Percentiles rank a stretch among this genome's conserved stretches.
Evolutionary conservation across 2,113 vertebrate species (phyloP).

Genomic region (Mus pahari): DNA sequence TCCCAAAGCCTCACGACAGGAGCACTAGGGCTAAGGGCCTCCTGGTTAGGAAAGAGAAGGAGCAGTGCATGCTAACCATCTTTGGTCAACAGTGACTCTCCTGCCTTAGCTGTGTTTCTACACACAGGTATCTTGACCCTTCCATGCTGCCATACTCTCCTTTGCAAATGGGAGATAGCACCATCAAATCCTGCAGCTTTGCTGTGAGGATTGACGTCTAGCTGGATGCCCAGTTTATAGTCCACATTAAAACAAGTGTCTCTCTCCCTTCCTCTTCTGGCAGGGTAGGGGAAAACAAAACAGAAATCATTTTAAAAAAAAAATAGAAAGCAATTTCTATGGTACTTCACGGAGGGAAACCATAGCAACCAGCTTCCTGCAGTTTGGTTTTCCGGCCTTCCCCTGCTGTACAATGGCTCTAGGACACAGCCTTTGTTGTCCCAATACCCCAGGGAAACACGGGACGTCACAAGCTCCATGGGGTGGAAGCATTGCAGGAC

Average conservation of each 20-base stretch:
- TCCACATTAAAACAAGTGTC: constrained; percentile 48
- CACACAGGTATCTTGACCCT: not conserved
- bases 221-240: not conserved
- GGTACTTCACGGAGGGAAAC: constrained; percentile 69
- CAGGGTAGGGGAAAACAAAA: not conserved
- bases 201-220: constrained; percentile 15
- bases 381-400: constrained; percentile 78
- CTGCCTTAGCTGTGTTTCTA: not conserved
- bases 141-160: not conserved
- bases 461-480: constrained; percentile 35
- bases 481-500: constrained; percentile 56
- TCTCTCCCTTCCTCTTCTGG: not conserved
- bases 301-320: constrained; percentile 21
- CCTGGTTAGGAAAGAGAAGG: not conserved
- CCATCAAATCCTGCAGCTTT: not conserved
- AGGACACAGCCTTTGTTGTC: constrained; percentile 77
- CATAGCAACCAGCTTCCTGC: constrained; percentile 80
- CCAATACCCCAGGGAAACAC: constrained; percentile 58
- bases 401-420: constrained; percentile 66
- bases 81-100: not conserved
- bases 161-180: not conserved
- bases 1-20: not conserved
- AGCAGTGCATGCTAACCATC: not conserved
- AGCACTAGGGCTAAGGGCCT: not conserved
- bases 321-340: constrained; percentile 71